A percentile compares a stretch with the other conserved stretches of the same genome.
Conservation (phyloP, 1,140 invertebrate species). For the Tetramorium parvispinum region DNA sequence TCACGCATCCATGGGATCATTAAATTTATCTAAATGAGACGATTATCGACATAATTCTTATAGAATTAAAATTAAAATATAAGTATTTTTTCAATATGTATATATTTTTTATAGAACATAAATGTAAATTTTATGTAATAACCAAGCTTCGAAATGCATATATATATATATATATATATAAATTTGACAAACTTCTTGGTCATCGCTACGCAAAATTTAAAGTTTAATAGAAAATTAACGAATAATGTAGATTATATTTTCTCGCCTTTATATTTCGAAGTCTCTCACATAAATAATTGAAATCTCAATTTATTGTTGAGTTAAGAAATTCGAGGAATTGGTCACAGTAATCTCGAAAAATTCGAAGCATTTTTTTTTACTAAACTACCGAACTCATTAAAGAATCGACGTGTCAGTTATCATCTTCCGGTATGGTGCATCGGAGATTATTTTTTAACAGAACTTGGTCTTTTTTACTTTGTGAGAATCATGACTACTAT, state of each 20-base stretch:
- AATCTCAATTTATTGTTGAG: neutral
- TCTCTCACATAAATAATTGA: slow-evolving; percentile 31
- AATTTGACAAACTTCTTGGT: neutral
- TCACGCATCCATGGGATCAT: slow-evolving; percentile 85
- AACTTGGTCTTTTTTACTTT: neutral
- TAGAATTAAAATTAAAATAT: neutral
- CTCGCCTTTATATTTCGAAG: slow-evolving; percentile 29
- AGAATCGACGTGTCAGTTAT: neutral
- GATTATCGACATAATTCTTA: neutral
- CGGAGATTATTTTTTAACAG: neutral
- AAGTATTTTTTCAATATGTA: neutral
- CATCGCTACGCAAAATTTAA: neutral
- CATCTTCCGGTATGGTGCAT: slow-evolving; percentile 7
- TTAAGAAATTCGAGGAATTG: neutral
- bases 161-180: neutral
- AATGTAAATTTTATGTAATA: neutral
- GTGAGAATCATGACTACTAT: neutral
- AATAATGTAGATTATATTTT: neutral
- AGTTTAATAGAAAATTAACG: neutral
- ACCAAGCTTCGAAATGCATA: neutral
- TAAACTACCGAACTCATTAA: neutral
- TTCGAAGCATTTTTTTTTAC: slow-evolving; percentile 20
- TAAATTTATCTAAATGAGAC: slow-evolving; percentile 71
- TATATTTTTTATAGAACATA: neutral
- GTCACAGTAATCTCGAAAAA: neutral